Base-by-base conservation (phyloP, 2,113 vertebrate genomes). In the Terrapene triunguis region DNA sequence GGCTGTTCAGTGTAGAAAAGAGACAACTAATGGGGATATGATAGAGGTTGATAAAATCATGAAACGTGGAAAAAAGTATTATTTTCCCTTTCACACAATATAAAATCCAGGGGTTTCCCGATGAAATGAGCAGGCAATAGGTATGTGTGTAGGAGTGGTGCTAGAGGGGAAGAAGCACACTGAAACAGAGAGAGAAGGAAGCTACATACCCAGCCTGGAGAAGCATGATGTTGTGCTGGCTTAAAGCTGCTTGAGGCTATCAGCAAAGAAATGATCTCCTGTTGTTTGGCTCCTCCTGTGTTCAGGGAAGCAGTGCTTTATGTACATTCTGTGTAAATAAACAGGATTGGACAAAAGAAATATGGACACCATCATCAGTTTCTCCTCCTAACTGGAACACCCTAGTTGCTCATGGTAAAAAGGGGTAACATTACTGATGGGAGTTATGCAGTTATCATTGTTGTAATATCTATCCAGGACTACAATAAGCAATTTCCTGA, bases 401-500 rank as follows among this genome's bases (percentile, higher is more conserved):
- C 14, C 62, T 57, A 11, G 53, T 27, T 57, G 25, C 25, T 57
- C 55, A 57, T 24, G 25, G 55, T 11, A 27, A 65, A 65, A 65
- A 65, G 16, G 32, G 62, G 32, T 65, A 35, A 35, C 32, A 65
- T 35, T 65, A 35, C 35, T 65, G 14, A 65, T 65, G 62, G 62
- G 62, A n/a, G 62, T 35, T 8, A 65, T 65, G 32, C 62, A 65
- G 62, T 35, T n/a, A 65, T 4, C 29, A 35, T 65, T 32, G 92
- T 82, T 89, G 32, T 8, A 91, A 92, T 92, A 94, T 93, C 92
- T 96, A 94, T 83, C 92, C 94, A 92, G 95, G 90, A 93, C 13
- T 85, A 53, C 96, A 97, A 96, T 97, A 95, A 97, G 95, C 96
- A 97, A 97, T 97, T 97, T 93, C 96, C 95, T 97, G 95, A 97